Evolutionary conservation across 2,888 invertebrate species (phyloP), one percentile per base, ranked within the genome.

Genomic region (Linhomoeus sp.): DNA sequence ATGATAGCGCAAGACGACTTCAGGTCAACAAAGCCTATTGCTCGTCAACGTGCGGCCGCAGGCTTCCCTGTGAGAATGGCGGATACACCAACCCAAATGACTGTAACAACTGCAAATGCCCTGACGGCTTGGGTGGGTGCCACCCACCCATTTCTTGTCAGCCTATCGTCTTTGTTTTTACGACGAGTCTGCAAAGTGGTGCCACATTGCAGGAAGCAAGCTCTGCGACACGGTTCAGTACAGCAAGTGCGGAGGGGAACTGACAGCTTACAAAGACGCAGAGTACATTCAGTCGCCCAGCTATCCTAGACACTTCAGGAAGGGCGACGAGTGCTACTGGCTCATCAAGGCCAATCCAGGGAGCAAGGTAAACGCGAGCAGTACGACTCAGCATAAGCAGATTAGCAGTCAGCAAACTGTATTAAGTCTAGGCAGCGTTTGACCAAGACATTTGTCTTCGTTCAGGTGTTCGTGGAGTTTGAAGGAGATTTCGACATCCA

Each of bases 401-500:
- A n/a, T n/a, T n/a, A n/a, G n/a, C n/a, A n/a, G n/a, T n/a, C n/a
- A n/a, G n/a, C n/a, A n/a, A n/a, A n/a, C 22, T 15, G 29, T 29
- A 29, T 9, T 29, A 12, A 29, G 12, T 12, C 7, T 12, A 12
- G 5, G 5, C 29, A 12, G 12, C 5, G 29, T 29, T 29, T 5
- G 12, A 29, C 5, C 7, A 29, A 9, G 29, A 5, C 7, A 29
- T 9, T 29, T 29, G 29, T 29, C 7, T 12, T 20, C 20, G 14
- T 24, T 15, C 23, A 36, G 25, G 22, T 36, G n/a, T n/a, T 9
- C 17, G 2, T 37, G 37, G 3, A 39, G 22, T 39, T 38, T 14
- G 26, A 42, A 15, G n/a, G 20, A 15, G 48, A 50, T 1, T 62
- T 62, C 41, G 54, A 57, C 29, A 60, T 61, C 36, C 46, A 54